These are phyloP conservation scores for Diadophis punctatus DNA, from an alignment of 2,113 vertebrate species.

Conservation along the genomic window DNA sequence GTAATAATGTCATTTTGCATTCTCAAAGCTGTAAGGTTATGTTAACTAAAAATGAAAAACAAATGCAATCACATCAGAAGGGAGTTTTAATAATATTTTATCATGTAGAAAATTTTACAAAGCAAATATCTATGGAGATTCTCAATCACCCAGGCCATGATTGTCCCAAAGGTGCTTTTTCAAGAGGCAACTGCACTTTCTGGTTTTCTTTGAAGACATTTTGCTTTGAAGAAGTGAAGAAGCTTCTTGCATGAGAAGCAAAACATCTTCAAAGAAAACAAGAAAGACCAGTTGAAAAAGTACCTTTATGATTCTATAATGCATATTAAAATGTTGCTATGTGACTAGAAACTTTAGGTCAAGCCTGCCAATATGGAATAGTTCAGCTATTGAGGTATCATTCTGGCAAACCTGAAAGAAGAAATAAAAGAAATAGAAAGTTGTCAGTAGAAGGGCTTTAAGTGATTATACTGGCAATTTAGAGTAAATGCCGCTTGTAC, in stretches of 20 bases:
- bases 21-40: neutral
- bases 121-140: too few species aligned
- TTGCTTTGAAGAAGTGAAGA: too few species aligned
- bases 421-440: neutral
- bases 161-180: too few species aligned
- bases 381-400: neutral
- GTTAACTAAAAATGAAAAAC: neutral
- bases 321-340: neutral
- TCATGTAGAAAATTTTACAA: neutral
- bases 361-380: neutral
- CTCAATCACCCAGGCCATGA: too few species aligned
- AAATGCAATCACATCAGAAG: neutral
- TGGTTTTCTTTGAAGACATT: too few species aligned
- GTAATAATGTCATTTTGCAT: neutral
- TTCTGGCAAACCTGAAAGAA: neutral
- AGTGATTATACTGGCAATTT: neutral
- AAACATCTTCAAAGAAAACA: too few species aligned
- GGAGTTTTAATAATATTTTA: neutral
- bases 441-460: neutral
- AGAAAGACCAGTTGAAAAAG: too few species aligned
- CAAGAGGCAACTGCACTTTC: too few species aligned
- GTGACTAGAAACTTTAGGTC: neutral
- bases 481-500: neutral
- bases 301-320: too few species aligned
- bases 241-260: too few species aligned